A percentile compares a stretch with the other conserved stretches of the same genome.
These are phyloP conservation scores for Aculops lycopersici DNA, from an alignment of 1,140 invertebrate species.

Conservation along the genomic window DNA sequence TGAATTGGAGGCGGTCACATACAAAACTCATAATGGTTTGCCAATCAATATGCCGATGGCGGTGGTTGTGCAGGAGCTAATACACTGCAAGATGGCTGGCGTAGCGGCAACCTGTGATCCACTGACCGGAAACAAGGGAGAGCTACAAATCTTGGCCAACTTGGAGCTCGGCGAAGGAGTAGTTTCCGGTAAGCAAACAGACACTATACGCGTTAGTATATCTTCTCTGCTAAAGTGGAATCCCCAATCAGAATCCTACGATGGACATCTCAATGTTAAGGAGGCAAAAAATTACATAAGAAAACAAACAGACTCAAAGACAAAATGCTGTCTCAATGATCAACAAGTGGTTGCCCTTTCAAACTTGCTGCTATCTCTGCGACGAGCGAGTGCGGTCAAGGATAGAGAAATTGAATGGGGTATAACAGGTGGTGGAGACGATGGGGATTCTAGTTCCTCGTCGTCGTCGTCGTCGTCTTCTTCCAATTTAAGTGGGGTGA, in stretches of 20 bases:
- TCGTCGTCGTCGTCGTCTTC: not conserved
- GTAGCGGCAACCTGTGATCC: conserved; percentile 48
- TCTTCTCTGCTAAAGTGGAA: not conserved
- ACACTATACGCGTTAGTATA: not conserved
- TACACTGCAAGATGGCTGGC: conserved; percentile 31
- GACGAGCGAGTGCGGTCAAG: not conserved
- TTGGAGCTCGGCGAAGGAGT: conserved; percentile 36
- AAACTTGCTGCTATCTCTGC: not conserved
- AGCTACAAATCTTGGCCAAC: conserved; percentile 37
- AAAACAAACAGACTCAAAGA: not conserved
- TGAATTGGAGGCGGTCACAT: conserved; percentile 34
- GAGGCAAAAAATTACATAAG: not conserved
- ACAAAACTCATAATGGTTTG: conserved; percentile 31
- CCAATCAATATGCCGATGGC: conserved; percentile 28
- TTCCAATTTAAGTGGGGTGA: not conserved
- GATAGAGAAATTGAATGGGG: conserved; percentile 12
- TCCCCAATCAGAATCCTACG: not conserved
- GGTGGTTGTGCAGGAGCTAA: conserved; percentile 50
- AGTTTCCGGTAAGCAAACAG: not conserved
- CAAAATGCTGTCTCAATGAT: not conserved
- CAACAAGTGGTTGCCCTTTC: not conserved
- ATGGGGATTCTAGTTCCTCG: not conserved
- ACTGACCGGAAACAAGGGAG: conserved; percentile 25
- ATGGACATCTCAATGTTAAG: not conserved
- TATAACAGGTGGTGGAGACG: not conserved